A percentile compares a stretch with the other conserved stretches of the same genome.
phyloP scores from a whole-genome alignment of 2,113 vertebrate species.

The Carettochelys insculpta region DNA sequence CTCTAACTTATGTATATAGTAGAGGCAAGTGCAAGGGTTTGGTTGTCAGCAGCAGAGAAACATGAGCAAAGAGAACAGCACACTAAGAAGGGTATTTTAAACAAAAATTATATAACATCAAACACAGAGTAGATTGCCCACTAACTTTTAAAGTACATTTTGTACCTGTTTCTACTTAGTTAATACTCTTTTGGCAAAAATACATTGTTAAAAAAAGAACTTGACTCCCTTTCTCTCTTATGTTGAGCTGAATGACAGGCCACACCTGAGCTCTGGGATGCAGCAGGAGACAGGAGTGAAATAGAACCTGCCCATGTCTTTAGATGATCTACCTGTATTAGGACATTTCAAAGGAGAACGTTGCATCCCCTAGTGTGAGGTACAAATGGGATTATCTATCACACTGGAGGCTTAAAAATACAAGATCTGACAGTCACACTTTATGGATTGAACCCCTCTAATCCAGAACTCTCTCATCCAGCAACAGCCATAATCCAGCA shows the following conservation, averaged over 20 bases:
- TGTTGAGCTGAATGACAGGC: not conserved
- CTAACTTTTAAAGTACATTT: slow-evolving; percentile 7
- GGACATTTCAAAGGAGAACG: not conserved
- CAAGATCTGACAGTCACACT: not conserved
- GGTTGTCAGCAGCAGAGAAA: slow-evolving; percentile 25
- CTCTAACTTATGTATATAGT: not conserved
- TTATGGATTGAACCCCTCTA: too few species aligned
- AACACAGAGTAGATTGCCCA: not conserved
- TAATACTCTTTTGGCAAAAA: slow-evolving; percentile 32
- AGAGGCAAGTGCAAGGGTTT: not conserved
- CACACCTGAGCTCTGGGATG: not conserved
- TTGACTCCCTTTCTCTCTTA: not conserved
- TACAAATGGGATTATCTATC: not conserved
- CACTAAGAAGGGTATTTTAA: not conserved
- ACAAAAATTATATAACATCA: not conserved
- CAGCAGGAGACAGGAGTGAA: not conserved
- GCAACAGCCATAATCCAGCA: too few species aligned
- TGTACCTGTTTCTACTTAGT: not conserved
- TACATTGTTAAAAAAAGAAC: slow-evolving; percentile 8
- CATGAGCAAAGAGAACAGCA: not conserved
- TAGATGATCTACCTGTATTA: not conserved
- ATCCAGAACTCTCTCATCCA: too few species aligned
- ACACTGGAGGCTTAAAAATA: not conserved
- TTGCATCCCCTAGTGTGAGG: rapidly evolving
- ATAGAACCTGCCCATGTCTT: not conserved